Evolutionary conservation across 1,140 invertebrate genomes (phyloP).

Genomic region (Papilio dardanus): DNA sequence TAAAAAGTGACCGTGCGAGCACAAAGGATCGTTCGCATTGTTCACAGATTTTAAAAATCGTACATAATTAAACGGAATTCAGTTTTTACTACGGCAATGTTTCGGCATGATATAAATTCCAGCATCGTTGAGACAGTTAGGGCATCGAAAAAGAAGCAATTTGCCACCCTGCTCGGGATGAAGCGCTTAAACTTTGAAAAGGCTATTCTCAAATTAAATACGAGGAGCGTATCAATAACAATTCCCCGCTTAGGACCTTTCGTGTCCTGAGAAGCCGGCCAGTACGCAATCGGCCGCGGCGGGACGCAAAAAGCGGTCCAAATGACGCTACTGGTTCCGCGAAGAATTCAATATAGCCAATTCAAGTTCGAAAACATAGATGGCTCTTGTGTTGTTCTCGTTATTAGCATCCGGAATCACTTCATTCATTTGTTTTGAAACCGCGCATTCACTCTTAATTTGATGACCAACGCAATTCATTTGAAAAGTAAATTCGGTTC

Average conservation of each 20-base stretch:
- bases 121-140: conserved; percentile 52
- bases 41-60: conserved; percentile 81
- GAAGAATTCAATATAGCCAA: conserved; percentile 66
- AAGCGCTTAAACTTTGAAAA: conserved; percentile 59
- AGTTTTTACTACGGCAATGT: conserved; percentile 65
- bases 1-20: conserved; percentile 64
- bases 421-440: conserved; percentile 50
- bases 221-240: conserved; percentile 63
- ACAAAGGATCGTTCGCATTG: conserved; percentile 78
- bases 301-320: conserved; percentile 66
- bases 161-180: conserved; percentile 72
- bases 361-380: conserved; percentile 55
- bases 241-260: conserved; percentile 63
- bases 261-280: conserved; percentile 48
- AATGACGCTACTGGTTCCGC: conserved; percentile 62
- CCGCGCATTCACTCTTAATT: conserved; percentile 19
- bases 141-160: conserved; percentile 64
- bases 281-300: conserved; percentile 56
- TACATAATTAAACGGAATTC: conserved; percentile 81
- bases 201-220: conserved; percentile 53
- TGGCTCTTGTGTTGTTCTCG: conserved; percentile 43
- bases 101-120: conserved; percentile 77
- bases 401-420: conserved; percentile 48
- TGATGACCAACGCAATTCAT: conserved; percentile 12
- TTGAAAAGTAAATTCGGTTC: conserved; percentile 18